Evolutionary conservation across 2,888 invertebrate genomes (phyloP).

Genomic region (Tricholauxania praeusta): DNA sequence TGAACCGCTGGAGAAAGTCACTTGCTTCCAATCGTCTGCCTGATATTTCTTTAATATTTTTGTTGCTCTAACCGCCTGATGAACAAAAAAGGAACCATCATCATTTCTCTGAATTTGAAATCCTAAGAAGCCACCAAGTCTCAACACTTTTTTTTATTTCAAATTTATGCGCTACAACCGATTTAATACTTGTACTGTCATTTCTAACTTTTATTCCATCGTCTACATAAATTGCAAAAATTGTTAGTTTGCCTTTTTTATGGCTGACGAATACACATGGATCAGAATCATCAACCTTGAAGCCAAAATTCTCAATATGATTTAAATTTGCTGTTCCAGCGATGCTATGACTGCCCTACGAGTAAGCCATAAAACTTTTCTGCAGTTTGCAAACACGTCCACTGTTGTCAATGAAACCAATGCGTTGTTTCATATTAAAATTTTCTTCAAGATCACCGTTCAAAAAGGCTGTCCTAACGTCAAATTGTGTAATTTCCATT

Average conservation of each 20-base stretch:
- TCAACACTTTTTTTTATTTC: conserved; percentile 14
- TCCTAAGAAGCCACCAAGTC: conserved; percentile 9
- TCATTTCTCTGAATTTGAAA: conserved; percentile 36
- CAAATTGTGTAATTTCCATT: conserved; percentile 45
- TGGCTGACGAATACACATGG: too few species aligned
- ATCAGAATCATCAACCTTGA: too few species aligned
- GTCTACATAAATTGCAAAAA: too few species aligned
- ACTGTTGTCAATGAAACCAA: conserved; percentile 42
- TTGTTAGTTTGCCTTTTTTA: too few species aligned
- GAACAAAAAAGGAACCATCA: conserved; percentile 40
- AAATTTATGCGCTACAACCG: conserved; percentile 23
- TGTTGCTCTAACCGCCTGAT: conserved; percentile 39
- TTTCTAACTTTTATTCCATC: too few species aligned
- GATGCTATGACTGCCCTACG: conserved; percentile 51
- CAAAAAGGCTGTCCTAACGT: conserved; percentile 47
- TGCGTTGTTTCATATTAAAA: too few species aligned
- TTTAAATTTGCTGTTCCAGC: conserved; percentile 53
- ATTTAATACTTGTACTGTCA: too few species aligned
- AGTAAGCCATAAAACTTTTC: conserved; percentile 49
- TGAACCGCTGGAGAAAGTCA: conserved; percentile 45
- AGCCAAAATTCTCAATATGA: too few species aligned
- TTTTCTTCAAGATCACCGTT: conserved; percentile 45
- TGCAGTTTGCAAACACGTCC: conserved; percentile 45
- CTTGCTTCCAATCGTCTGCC: conserved; percentile 39
- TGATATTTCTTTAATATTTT: conserved; percentile 43